A percentile compares a stretch with the other conserved stretches of the same genome.
Conservation (phyloP, 2,113 vertebrate genomes). For the Psittacara wagleri region DNA sequence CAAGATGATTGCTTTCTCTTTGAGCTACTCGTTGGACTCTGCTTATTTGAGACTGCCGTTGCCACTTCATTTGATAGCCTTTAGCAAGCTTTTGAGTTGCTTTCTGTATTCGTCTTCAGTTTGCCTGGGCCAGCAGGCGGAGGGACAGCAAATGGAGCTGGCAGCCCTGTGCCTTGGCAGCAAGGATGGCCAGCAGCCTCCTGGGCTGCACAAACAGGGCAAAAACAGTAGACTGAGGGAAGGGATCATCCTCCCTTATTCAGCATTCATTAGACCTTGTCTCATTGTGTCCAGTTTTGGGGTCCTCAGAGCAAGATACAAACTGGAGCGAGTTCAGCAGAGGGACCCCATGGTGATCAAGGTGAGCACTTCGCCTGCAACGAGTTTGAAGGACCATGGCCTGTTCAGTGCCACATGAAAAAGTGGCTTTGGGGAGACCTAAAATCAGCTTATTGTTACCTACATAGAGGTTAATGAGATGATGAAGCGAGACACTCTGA, state of each 20-base stretch:
- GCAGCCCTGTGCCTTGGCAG: neutral
- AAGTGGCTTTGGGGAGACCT: neutral
- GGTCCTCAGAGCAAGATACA: neutral
- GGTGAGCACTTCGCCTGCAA: neutral
- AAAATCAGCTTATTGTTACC: neutral
- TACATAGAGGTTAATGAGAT: neutral
- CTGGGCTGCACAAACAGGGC: neutral
- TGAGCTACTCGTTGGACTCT: neutral
- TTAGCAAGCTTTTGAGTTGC: neutral
- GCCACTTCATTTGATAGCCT: neutral
- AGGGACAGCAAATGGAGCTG: rapidly evolving
- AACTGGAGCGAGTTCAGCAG: neutral
- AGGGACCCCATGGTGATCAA: rapidly evolving
- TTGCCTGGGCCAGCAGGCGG: neutral
- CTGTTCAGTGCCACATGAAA: neutral
- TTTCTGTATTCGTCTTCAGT: neutral
- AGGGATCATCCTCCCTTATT: neutral
- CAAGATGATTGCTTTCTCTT: conserved; percentile 20
- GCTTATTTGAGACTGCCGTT: neutral
- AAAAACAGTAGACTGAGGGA: neutral
- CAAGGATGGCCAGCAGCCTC: neutral
- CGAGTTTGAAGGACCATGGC: neutral
- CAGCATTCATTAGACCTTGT: neutral
- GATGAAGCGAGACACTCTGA: neutral
- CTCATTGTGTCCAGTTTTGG: neutral